A percentile compares a stretch with the other conserved stretches of the same genome.
Evolutionary conservation across 2,113 vertebrate genomes (phyloP).

Genomic region (Henicopernis longicauda): DNA sequence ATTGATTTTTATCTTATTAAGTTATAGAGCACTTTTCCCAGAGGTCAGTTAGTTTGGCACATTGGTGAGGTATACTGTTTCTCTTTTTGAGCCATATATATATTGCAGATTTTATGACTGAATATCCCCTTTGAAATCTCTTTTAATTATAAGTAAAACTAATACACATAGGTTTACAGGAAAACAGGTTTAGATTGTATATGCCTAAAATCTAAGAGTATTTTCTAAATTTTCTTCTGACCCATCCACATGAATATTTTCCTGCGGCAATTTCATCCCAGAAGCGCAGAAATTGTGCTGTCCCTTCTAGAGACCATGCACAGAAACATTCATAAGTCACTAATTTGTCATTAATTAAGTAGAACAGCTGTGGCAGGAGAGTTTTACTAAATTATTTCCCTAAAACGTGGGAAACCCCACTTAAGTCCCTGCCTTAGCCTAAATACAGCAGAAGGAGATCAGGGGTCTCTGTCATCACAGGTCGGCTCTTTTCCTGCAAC

Average conservation of each 20-base stretch:
- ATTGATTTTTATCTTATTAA: slow-evolving; percentile 30
- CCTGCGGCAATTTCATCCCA: neutral
- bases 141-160: neutral
- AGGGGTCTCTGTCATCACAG: neutral
- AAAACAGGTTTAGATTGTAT: neutral
- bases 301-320: neutral
- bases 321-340: neutral
- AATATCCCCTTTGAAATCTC: neutral
- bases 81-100: neutral
- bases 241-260: neutral
- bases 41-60: neutral
- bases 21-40: neutral
- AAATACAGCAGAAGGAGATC: neutral
- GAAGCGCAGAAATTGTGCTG: neutral
- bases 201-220: neutral
- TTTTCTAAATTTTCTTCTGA: neutral
- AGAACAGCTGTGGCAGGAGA: neutral
- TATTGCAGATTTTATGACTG: neutral
- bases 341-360: neutral
- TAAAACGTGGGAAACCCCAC: neutral
- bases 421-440: neutral
- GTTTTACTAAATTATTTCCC: neutral
- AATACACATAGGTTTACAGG: neutral
- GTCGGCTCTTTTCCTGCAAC: neutral
- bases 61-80: neutral